Percentiles rank a stretch among this genome's conserved stretches.
These are phyloP conservation scores for Branchellion lobata DNA, from an alignment of 2,888 invertebrate genomes.

Conservation along the genomic window DNA sequence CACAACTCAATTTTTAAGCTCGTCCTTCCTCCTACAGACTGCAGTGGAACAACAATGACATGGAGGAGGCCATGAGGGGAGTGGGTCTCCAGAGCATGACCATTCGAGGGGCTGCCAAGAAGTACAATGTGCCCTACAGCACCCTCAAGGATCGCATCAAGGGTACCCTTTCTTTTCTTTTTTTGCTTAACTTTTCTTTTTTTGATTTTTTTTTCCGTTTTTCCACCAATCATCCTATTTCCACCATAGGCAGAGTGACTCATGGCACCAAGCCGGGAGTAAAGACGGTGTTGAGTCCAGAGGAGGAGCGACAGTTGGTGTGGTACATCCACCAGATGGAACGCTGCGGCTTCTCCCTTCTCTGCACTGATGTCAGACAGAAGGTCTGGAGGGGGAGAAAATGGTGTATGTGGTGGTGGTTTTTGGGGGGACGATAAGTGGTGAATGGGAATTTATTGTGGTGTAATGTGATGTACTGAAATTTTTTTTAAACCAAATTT, in stretches of 20 bases:
- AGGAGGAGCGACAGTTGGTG: constrained; percentile 53
- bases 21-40: constrained; percentile 50
- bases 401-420: no score
- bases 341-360: constrained; percentile 51
- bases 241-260: constrained; percentile 48
- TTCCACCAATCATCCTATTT: neutral
- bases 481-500: no score
- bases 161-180: neutral
- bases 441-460: no score
- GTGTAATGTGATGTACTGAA: no score
- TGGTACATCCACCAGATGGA: constrained; percentile 52
- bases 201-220: no score
- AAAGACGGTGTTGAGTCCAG: constrained; percentile 53
- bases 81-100: constrained; percentile 52
- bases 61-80: constrained; percentile 52
- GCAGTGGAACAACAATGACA: constrained; percentile 52
- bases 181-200: no score
- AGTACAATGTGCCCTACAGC: constrained; percentile 53
- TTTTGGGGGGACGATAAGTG: no score
- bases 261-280: constrained; percentile 54
- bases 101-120: constrained; percentile 54
- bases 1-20: no score
- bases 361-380: constrained; percentile 51
- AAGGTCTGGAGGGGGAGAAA: constrained; percentile 7
- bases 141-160: constrained; percentile 53